These are phyloP conservation scores for Echinarachnius parma DNA, from an alignment of 53 echinoderm and acorn worm species.

Conservation along the genomic window DNA sequence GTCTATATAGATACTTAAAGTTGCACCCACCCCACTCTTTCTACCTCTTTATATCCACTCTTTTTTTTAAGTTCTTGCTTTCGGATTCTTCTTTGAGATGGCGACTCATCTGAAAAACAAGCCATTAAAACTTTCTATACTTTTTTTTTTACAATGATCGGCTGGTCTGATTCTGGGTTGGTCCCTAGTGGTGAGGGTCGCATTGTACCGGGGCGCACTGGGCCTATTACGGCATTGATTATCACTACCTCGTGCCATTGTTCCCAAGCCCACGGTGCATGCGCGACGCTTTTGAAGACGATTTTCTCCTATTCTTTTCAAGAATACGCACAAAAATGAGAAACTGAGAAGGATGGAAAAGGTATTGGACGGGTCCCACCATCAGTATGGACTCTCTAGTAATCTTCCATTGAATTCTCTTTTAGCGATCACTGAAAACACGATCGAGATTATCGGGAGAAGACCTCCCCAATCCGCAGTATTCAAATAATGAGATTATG, in stretches of 20 bases:
- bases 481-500: constrained; percentile 44
- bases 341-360: constrained; percentile 4
- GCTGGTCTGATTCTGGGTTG: not conserved
- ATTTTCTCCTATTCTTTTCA: not conserved
- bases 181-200: not conserved
- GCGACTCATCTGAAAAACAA: not conserved
- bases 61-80: not conserved
- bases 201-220: constrained; percentile 28
- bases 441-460: constrained; percentile 19
- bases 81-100: not conserved
- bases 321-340: constrained; percentile 18
- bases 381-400: too few species aligned
- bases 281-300: constrained; percentile 17
- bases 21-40: not conserved
- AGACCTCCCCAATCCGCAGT: constrained; percentile 28
- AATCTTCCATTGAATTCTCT: not conserved
- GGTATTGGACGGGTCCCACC: too few species aligned
- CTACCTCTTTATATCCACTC: not conserved
- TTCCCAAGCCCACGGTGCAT: constrained; percentile 5
- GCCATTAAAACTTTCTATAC: too few species aligned
- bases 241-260: constrained; percentile 4
- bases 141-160: too few species aligned
- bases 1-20: too few species aligned
- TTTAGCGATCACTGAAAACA: constrained; percentile 23
- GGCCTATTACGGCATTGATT: constrained; percentile 43